These are phyloP conservation scores for Gyps fulvus DNA, from an alignment of 2,113 vertebrate species.

Conservation along the genomic window DNA sequence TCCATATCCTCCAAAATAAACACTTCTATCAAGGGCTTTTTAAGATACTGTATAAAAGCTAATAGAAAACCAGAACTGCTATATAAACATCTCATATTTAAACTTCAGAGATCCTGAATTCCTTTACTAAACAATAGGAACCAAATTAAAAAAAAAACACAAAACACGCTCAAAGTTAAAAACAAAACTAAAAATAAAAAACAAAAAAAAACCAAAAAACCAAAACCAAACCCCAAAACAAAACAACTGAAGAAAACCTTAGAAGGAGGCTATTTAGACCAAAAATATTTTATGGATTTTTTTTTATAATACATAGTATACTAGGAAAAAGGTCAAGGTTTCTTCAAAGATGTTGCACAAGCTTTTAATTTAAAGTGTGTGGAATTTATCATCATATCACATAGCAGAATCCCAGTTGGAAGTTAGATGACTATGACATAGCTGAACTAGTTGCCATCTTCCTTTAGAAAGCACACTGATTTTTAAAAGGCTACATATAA, in stretches of 20 bases:
- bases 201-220: background rate
- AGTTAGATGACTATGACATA: background rate
- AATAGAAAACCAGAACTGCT: constrained; percentile 74
- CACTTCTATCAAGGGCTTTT: constrained; percentile 69
- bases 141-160: background rate
- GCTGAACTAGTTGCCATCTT: background rate
- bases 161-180: constrained; percentile 34
- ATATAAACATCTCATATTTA: constrained; percentile 76
- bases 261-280: constrained; percentile 48
- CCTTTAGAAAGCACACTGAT: background rate
- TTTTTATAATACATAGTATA: background rate
- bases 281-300: constrained; percentile 53
- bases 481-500: background rate
- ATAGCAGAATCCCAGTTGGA: background rate
- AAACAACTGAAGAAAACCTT: constrained; percentile 24
- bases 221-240: background rate
- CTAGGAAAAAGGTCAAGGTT: constrained; percentile 33
- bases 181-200: background rate
- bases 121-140: constrained; percentile 60
- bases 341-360: constrained; percentile 53
- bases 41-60: constrained; percentile 73
- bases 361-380: constrained; percentile 33
- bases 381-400: background rate
- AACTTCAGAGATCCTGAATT: constrained; percentile 69
- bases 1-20: constrained; percentile 76